Base-by-base conservation (phyloP, 1,140 invertebrate species). In the Drosophila pseudoananassae region DNA sequence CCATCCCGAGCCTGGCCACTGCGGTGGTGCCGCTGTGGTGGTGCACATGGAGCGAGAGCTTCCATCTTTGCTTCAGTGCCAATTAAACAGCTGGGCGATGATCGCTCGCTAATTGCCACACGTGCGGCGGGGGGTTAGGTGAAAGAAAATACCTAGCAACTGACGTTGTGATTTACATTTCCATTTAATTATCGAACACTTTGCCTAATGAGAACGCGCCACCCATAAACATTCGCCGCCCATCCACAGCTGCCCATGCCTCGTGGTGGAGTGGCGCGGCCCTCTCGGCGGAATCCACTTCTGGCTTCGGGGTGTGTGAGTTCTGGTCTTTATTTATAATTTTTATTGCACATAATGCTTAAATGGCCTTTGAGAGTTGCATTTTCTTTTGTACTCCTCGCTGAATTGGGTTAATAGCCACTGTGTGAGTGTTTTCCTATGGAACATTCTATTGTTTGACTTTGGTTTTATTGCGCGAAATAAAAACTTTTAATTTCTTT, bases 301-400 rank as follows among this genome's bases (percentile, higher is more conserved):
- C 12, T 20, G 25, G 17, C 45, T 47, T 15, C 43, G 12, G 9
- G 25, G 25, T 33, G 14, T 33, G 23, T 51, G 51, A 20, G 46
- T 25, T 27, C 23, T n/a, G 20, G 33, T 45, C 51, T 77, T 81
- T 77, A 81, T 77, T 66, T 78, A 65, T 81, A 66, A 59, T 61
- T 82, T 76, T 83, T 83, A 82, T 78, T 71, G 80, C 64, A 71
- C 70, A 84, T 75, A 47, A 71, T 75, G 56, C 49, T 66, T 61
- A 83, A 82, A 78, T 79, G 80, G 71, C 59, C 71, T 55, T 71
- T 59, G 49, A 84, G 76, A 79, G 80, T 75, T 83, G 59, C 56
- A 65, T 51, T 74, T 68, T 56, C 59, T 59, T 76, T 76, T 63
- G 59, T 71, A 54, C 51, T 38, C 47, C 57, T 5, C 79, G 15